Evolutionary conservation across 2,113 vertebrate genomes (phyloP), one percentile per base, ranked within the genome.

Genomic region (Tiliqua scincoides): DNA sequence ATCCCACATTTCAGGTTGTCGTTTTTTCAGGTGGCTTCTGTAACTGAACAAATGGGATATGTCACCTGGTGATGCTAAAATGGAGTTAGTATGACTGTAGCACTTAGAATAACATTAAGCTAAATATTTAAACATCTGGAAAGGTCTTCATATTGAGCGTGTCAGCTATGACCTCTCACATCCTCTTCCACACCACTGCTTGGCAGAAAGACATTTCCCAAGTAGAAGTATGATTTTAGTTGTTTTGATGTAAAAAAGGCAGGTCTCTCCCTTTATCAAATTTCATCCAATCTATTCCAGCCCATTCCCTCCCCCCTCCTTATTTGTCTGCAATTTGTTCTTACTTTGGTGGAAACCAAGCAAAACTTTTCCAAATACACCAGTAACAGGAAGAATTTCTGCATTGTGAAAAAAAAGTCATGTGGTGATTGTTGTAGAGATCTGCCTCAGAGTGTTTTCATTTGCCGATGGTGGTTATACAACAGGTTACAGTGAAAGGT

Each of bases 301-400:
- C 30, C 57, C 48, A 35, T 61, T 62, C 73, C 4, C 43, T 61
- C 48, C 73, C 4, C 43, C 8, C 65, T 27, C 27, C 65, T 63
- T 18, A 73, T 74, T 81, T 81, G 10, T 9, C 32, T 35, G 68
- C 54, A 2, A 78, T 74, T n/a, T 54, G 59, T 37, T 59, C 78
- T 81, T 61, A 71, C 37, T 61, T 80, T 27, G n/a, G 40, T 37
- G 85, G 70, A 81, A 74, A 73, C 23, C n/a, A 11, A 37, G 63
- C 11, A 18, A 79, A 57, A 37, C 7, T 21, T 68, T 88, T 84
- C 82, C 82, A 80, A 80, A 59, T 80, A 43, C 23, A 67, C 52
- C 67, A 74, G 48, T 59, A 79, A 68, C 77, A 84, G 82, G 87
- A 88, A 74, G 72, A 80, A 30, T 12, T 20, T 71, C 59, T 54